phyloP scores from a whole-genome alignment of 2,888 invertebrate genomes.

The Acronicta psi region DNA sequence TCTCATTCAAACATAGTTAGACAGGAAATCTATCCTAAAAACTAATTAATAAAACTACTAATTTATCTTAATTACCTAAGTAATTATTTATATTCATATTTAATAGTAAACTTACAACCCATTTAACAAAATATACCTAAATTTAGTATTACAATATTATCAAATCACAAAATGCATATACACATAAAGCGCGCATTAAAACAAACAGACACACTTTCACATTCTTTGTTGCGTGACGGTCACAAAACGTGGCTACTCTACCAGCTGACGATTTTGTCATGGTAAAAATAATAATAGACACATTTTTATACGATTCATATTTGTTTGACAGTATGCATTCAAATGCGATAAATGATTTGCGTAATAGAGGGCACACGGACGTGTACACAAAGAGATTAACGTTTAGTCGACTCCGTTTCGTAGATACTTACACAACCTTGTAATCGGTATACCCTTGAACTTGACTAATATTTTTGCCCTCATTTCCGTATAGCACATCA shows the following conservation, averaged over 20 bases:
- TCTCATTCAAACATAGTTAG: too few species aligned
- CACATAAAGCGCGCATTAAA: conserved; percentile 49
- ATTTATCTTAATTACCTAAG: too few species aligned
- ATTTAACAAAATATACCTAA: not conserved
- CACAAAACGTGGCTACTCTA: conserved; percentile 53
- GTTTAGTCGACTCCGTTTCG: conserved; percentile 18
- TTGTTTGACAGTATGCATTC: conserved; percentile 11
- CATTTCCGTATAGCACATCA: conserved; percentile 5
- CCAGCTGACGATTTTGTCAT: conserved; percentile 26
- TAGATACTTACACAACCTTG: conserved; percentile 44
- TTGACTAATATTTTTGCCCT: conserved; percentile 29
- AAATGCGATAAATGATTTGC: conserved; percentile 35
- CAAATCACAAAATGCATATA: conserved; percentile 30
- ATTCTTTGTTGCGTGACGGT: conserved; percentile 76
- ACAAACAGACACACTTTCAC: conserved; percentile 75
- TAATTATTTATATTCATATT: too few species aligned
- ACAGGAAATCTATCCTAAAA: too few species aligned
- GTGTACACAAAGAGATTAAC: conserved; percentile 41
- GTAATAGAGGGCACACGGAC: conserved; percentile 53
- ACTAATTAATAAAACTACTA: too few species aligned
- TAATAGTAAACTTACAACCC: too few species aligned
- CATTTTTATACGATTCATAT: conserved; percentile 18
- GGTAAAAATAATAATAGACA: conserved; percentile 31
- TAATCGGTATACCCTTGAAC: conserved; percentile 50
- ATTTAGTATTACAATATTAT: conserved; percentile 6